Conservation (phyloP, 2,113 vertebrate genomes). For the Pao palembangensis region DNA sequence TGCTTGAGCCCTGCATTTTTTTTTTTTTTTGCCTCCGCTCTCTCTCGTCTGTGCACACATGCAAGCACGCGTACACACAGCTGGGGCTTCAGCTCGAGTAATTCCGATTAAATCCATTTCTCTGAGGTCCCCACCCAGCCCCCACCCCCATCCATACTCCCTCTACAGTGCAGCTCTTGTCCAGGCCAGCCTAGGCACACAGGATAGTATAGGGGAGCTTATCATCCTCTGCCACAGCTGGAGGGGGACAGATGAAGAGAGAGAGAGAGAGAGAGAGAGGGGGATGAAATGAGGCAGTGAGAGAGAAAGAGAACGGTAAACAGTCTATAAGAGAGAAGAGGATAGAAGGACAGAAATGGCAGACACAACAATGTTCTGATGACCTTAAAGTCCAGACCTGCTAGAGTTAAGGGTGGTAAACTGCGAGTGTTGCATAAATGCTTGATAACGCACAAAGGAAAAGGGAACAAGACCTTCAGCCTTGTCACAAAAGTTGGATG, state of each 20-base stretch:
- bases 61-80: conserved; percentile 48
- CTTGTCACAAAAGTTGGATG: conserved; percentile 40
- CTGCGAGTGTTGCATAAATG: conserved; percentile 20
- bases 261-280: too few relatives aligned
- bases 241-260: conserved; percentile 50
- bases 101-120: conserved; percentile 81
- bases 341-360: conserved; percentile 19
- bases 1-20: conserved; percentile 70
- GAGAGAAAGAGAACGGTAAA: conserved; percentile 14
- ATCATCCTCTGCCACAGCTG: conserved; percentile 69
- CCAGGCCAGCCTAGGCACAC: conserved; percentile 58
- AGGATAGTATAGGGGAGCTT: conserved; percentile 63
- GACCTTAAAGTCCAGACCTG: conserved; percentile 2
- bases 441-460: conserved; percentile 28
- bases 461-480: conserved; percentile 53
- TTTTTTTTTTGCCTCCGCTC: conserved; percentile 63
- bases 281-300: conserved; percentile 46
- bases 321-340: conserved; percentile 12
- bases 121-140: conserved; percentile 72
- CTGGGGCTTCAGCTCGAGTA: conserved; percentile 72
- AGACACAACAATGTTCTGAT: background rate
- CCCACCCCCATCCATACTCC: conserved; percentile 59
- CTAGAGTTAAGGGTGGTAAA: conserved; percentile 16
- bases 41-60: conserved; percentile 33
- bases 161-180: conserved; percentile 70